A percentile compares a stretch with the other conserved stretches of the same genome.
Conservation (phyloP, 2,113 vertebrate genomes). For the Natator depressus region DNA sequence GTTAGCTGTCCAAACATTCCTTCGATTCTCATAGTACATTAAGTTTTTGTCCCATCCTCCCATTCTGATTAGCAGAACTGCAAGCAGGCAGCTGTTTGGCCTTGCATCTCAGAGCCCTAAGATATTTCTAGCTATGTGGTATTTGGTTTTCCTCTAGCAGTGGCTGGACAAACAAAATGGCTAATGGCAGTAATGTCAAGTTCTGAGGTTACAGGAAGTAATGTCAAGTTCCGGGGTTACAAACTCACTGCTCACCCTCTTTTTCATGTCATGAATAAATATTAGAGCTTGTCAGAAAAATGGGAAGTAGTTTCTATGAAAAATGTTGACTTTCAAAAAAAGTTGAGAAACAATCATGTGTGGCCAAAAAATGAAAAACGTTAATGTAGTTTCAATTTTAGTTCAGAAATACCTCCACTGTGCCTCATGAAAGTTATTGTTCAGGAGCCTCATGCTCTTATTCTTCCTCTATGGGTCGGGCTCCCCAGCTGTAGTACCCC, state of each 20-base stretch:
- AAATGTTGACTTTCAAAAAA: background rate
- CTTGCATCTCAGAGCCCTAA: too few species aligned
- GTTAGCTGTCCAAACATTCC: too few species aligned
- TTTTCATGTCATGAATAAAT: background rate
- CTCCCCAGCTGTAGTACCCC: background rate
- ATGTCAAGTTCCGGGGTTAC: too few species aligned
- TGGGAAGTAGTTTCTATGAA: background rate
- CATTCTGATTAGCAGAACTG: too few species aligned
- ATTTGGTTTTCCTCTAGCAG: too few species aligned
- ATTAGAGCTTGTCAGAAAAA: background rate
- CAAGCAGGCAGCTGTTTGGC: too few species aligned
- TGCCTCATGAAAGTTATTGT: background rate
- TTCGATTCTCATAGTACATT: too few species aligned
- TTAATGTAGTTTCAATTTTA: background rate
- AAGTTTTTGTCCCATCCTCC: too few species aligned
- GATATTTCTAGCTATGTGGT: too few species aligned
- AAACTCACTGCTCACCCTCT: background rate
- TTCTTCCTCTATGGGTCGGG: background rate
- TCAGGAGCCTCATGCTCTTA: background rate
- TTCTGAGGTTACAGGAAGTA: too few species aligned
- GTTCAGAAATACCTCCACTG: background rate
- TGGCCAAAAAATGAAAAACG: accelerated
- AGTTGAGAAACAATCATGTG: background rate
- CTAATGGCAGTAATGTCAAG: too few species aligned
- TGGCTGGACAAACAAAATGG: too few species aligned